These are phyloP conservation scores for Ophraella communa DNA, from an alignment of 2,888 invertebrate genomes.

Conservation along the genomic window DNA sequence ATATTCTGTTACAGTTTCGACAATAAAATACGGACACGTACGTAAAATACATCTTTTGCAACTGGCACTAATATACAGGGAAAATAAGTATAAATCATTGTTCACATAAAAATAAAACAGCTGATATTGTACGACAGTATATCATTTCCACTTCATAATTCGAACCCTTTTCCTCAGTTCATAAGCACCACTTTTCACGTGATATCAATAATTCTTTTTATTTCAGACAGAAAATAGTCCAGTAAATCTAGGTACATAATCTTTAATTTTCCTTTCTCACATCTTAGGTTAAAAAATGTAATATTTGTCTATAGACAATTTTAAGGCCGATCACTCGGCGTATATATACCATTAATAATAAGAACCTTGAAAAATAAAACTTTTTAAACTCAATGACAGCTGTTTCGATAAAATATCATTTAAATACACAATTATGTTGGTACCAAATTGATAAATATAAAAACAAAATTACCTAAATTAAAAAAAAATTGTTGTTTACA, in stretches of 20 bases:
- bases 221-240: slow-evolving; percentile 11
- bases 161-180: slow-evolving; percentile 23
- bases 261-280: too few relatives aligned
- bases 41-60: slow-evolving; percentile 6
- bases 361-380: too few relatives aligned
- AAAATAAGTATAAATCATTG: slow-evolving; percentile 15
- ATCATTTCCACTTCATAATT: slow-evolving; percentile 28
- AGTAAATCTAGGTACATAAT: background rate
- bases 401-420: too few relatives aligned
- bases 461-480: too few relatives aligned
- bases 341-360: too few relatives aligned
- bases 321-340: too few relatives aligned
- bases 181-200: slow-evolving; percentile 28
- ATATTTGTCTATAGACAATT: too few relatives aligned
- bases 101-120: slow-evolving; percentile 23
- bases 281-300: too few relatives aligned
- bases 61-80: slow-evolving; percentile 7
- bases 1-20: background rate
- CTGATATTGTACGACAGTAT: slow-evolving; percentile 17
- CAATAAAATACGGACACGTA: slow-evolving; percentile 6
- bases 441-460: too few relatives aligned
- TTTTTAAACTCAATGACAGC: too few relatives aligned
- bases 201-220: slow-evolving; percentile 48
- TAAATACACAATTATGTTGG: too few relatives aligned
- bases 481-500: too few relatives aligned